Evolutionary conservation across 2,888 invertebrate species (phyloP), one percentile per base, ranked within the genome.

Genomic region (Chorisops tibialis): DNA sequence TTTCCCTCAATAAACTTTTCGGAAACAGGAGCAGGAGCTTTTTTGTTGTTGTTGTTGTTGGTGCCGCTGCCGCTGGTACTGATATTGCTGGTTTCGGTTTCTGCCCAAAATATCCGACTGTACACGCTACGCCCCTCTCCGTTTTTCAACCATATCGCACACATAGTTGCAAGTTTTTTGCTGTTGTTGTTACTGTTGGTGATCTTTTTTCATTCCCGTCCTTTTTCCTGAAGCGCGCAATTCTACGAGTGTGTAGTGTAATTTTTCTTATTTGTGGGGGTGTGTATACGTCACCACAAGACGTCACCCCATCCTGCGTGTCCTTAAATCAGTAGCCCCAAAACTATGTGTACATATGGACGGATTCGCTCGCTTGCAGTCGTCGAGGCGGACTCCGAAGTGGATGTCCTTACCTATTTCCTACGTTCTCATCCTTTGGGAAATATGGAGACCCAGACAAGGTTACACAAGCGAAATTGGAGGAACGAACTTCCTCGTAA

Each of bases 1-100:
- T 64, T 64, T 64, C 64, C 59, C 64, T 64, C 61, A 51, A 64
- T 61, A 59, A 50, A 59, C 59, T 59, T 49, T 50, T 49, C 49
- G 41, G 24, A 48, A 59, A 59, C 48, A 48, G 49, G 50, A 59
- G 59, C 59, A n/a, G n/a, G n/a, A n/a, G n/a, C 49, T 59, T 58
- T 49, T 48, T 48, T 59, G 38, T 38, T 59, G 19, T 22, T 59
- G 48, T 59, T 59, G 18, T 21, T 43, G 12, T 43, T 43, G n/a
- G n/a, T n/a, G n/a, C n/a, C 14, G 41, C 16, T 41, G 41, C 16
- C 12, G 41, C n/a, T n/a, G n/a, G n/a, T 37, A 7, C 16, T 56
- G 18, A 45, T 45, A 9, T 47, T 58, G 30, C 35, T 48, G 35
- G 59, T 59, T 59, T 59, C 24, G 51, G 49, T 63, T 59, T 63